These are phyloP conservation scores for Cairina moschata DNA, from an alignment of 2,113 vertebrate genomes.

Conservation along the genomic window DNA sequence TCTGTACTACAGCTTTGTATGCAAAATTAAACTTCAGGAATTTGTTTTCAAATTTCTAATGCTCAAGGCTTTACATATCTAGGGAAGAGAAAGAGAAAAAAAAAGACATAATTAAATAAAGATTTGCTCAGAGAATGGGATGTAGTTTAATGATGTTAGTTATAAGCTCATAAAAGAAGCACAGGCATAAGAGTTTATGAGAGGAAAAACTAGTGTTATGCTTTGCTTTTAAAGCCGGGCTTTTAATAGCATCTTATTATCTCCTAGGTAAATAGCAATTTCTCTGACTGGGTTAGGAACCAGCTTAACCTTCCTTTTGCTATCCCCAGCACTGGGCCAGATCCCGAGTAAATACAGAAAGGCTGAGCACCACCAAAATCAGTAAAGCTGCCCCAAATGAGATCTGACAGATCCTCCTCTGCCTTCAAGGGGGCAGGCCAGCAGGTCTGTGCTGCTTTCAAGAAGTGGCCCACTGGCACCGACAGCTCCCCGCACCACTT, in stretches of 20 bases:
- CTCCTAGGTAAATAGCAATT: background rate
- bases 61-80: background rate
- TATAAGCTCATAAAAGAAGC: background rate
- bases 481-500: background rate
- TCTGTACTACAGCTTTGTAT: background rate
- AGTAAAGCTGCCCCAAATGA: background rate
- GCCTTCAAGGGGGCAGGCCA: background rate
- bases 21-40: background rate
- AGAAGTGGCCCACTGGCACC: background rate
- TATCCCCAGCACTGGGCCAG: background rate
- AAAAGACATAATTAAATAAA: background rate
- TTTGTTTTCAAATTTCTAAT: background rate
- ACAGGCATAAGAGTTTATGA: background rate
- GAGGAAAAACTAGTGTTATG: background rate
- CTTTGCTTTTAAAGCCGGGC: background rate
- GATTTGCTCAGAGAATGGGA: background rate
- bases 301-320: background rate
- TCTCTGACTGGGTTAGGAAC: fast-evolving
- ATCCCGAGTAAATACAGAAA: background rate
- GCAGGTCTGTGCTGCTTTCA: background rate
- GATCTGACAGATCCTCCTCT: background rate
- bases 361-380: background rate
- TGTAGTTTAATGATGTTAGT: background rate
- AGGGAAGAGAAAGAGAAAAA: background rate
- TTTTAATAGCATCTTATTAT: background rate